These are phyloP conservation scores for Rattus norvegicus DNA, from an alignment of 2,113 vertebrate species.

Conservation along the genomic window GRCr8 NC_086024.1:34079501-34080000, in stretches of 20 bases:
- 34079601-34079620: background rate
- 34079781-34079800: background rate
- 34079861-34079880: background rate
- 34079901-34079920: background rate
- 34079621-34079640: background rate
- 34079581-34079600: background rate
- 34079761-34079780: background rate
- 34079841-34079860: background rate
- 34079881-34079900: background rate
- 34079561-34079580: background rate
- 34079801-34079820: background rate
- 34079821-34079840: background rate
- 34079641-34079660: background rate
- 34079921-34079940: background rate
- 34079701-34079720: background rate
- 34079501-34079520: background rate
- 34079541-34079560: no score
- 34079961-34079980: background rate
- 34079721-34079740: fast-evolving
- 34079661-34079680: background rate
- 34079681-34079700: no score
- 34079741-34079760: no score
- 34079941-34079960: background rate
- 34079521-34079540: background rate
- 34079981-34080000: background rate